Base-by-base conservation (phyloP, 1,140 invertebrate species). In the Elysia chlorotica region DNA sequence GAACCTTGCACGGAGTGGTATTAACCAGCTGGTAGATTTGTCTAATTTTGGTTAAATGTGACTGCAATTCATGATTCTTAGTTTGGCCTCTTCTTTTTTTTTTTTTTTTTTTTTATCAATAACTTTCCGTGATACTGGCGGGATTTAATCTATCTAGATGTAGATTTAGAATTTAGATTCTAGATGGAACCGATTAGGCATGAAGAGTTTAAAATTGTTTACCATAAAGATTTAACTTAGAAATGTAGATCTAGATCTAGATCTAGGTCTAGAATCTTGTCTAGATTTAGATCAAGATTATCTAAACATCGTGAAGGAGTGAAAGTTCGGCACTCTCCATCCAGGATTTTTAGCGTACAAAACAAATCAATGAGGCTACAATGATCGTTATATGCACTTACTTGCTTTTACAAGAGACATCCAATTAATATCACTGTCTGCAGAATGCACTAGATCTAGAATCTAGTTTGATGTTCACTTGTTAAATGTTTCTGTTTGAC, bases 401-500 rank as follows among this genome's bases (percentile, higher is more conserved):
- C 41, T 48, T n/a, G 41, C 10, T 14, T 25, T 61, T 65, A 53
- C 70, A 67, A 72, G 37, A 59, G 75, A 71, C 53, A 70, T 19
- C 79, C 79, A 81, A 79, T 81, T 2, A 77, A n/a, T n/a, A n/a
- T n/a, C n/a, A n/a, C n/a, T n/a, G n/a, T n/a, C n/a, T n/a, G n/a
- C n/a, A n/a, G n/a, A n/a, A n/a, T n/a, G n/a, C n/a, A n/a, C n/a
- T n/a, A n/a, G n/a, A n/a, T n/a, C n/a, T n/a, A n/a, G n/a, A n/a
- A n/a, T n/a, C n/a, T n/a, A n/a, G n/a, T n/a, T n/a, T n/a, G n/a
- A n/a, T n/a, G n/a, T n/a, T n/a, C n/a, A n/a, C n/a, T n/a, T n/a
- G n/a, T n/a, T n/a, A n/a, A n/a, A n/a, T n/a, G n/a, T n/a, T n/a
- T n/a, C n/a, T n/a, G n/a, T n/a, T n/a, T n/a, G n/a, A n/a, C n/a